Conservation (phyloP, 2,888 invertebrate genomes). For the Drosophila demipolita region DNA sequence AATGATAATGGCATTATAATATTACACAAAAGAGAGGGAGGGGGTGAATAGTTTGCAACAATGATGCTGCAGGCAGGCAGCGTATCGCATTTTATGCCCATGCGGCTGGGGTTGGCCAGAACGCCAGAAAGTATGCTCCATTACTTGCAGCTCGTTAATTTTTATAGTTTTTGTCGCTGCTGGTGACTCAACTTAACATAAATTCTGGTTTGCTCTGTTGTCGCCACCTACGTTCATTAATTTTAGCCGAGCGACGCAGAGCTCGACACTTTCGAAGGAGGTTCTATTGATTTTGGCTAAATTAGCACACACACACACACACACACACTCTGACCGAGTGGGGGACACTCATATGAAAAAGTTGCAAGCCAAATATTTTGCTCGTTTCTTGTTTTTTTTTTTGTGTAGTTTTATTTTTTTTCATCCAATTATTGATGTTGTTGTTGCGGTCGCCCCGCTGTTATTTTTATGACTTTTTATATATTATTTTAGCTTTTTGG, state of each 20-base stretch:
- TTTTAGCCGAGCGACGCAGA: conserved; percentile 28
- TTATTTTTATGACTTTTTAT: conserved; percentile 75
- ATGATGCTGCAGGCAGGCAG: conserved; percentile 45
- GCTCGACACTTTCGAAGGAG: conserved; percentile 35
- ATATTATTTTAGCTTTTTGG: conserved; percentile 68
- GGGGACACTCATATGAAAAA: conserved; percentile 23
- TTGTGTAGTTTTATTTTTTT: neutral
- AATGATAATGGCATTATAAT: conserved; percentile 78
- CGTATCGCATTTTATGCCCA: conserved; percentile 75
- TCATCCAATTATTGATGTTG: conserved; percentile 3
- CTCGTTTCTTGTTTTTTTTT: conserved; percentile 7
- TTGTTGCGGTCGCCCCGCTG: conserved; percentile 59
- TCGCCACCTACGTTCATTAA: conserved; percentile 65
- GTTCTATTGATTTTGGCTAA: conserved; percentile 80
- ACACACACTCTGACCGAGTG: neutral
- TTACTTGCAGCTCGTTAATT: conserved; percentile 80
- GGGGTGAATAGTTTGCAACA: conserved; percentile 32
- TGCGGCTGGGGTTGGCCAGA: conserved; percentile 23
- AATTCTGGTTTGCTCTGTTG: conserved; percentile 49
- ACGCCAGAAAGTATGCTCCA: conserved; percentile 74
- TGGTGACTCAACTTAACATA: conserved; percentile 62
- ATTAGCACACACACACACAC: conserved; percentile 61
- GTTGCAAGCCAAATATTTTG: conserved; percentile 27
- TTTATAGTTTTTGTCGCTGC: conserved; percentile 69
- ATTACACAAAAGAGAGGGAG: conserved; percentile 38